Conservation (phyloP, 2,113 vertebrate species). For the Oceanites oceanicus region DNA sequence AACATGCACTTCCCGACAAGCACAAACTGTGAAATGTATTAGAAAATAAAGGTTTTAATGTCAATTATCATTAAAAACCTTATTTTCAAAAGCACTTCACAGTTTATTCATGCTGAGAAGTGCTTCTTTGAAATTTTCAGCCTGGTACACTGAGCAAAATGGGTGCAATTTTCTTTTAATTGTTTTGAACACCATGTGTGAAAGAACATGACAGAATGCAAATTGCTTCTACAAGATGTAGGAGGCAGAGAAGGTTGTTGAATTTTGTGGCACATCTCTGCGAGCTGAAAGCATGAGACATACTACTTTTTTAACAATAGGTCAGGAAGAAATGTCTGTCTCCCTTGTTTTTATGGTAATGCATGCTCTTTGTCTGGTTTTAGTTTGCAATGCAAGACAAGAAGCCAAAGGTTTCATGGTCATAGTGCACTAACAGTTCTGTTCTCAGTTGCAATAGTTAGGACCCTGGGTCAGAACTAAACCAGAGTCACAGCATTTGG, state of each 20-base stretch:
- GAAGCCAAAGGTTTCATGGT: background rate
- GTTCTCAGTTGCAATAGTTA: background rate
- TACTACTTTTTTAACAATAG: background rate
- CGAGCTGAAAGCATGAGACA: background rate
- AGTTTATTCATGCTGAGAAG: constrained; percentile 65
- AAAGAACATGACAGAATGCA: constrained; percentile 68
- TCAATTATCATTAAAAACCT: constrained; percentile 65
- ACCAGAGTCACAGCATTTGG: background rate
- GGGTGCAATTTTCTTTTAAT: constrained; percentile 73
- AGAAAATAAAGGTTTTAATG: constrained; percentile 67
- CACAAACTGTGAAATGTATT: constrained; percentile 63
- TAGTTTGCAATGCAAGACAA: background rate
- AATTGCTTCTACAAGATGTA: constrained; percentile 56
- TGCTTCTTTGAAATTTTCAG: constrained; percentile 63
- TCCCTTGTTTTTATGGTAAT: background rate
- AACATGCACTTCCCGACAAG: constrained; percentile 3
- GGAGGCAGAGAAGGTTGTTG: background rate
- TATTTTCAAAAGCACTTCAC: constrained; percentile 66
- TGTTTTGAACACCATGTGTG: constrained; percentile 65
- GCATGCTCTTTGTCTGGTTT: background rate
- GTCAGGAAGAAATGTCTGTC: background rate
- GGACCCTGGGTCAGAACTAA: background rate
- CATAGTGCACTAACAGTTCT: background rate
- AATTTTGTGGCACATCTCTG: constrained; percentile 13
- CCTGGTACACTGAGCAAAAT: constrained; percentile 57